Percentiles rank a stretch among this genome's conserved stretches.
Conservation (phyloP, 2,797 vertebrate species). For the Dendrocincla tyrannina region DNA sequence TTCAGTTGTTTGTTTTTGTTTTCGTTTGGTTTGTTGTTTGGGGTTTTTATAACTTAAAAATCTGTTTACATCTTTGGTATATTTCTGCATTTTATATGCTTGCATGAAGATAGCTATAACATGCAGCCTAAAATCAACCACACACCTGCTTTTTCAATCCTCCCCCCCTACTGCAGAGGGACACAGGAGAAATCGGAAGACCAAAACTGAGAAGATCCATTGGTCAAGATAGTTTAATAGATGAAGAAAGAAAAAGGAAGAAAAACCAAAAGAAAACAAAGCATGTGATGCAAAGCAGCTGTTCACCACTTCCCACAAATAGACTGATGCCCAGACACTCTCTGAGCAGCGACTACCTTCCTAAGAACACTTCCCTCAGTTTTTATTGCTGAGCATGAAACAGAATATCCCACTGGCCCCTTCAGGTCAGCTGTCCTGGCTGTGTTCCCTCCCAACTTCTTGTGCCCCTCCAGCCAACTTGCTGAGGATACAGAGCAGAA, state of each 20-base stretch:
- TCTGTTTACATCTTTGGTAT: neutral
- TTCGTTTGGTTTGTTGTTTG: neutral
- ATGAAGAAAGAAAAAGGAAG: neutral
- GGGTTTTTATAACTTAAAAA: neutral
- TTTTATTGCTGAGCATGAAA: neutral
- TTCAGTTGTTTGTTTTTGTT: neutral
- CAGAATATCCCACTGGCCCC: neutral
- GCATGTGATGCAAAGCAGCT: neutral
- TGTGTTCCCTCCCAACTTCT: neutral
- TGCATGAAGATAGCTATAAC: neutral
- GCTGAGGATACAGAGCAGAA: fast-evolving
- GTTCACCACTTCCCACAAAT: neutral
- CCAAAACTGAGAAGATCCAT: neutral
- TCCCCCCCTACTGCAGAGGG: neutral
- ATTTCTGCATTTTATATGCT: neutral
- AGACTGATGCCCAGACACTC: neutral
- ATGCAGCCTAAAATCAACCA: neutral
- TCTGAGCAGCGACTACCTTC: neutral
- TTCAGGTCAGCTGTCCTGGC: neutral
- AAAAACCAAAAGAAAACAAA: neutral
- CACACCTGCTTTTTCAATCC: neutral
- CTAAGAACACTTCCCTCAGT: neutral
- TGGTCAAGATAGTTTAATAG: neutral
- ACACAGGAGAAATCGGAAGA: neutral
- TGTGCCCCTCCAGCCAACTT: fast-evolving